phyloP scores from a whole-genome alignment of 2,113 vertebrate genomes.

The Brienomyrus longianalis region DNA sequence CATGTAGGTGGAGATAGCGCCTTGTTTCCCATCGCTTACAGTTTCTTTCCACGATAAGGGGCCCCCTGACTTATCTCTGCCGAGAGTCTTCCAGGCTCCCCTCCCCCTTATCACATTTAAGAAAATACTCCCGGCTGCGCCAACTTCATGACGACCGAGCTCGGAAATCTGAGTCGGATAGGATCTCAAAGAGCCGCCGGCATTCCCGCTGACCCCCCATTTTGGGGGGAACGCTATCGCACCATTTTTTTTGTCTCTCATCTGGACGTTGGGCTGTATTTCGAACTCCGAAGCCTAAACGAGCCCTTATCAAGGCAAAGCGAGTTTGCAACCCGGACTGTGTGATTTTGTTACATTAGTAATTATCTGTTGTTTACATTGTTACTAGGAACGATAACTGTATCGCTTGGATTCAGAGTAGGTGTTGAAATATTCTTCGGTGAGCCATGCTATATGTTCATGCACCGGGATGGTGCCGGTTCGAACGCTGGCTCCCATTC shows the following conservation, averaged over 20 bases:
- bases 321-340: conserved; percentile 42
- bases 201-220: conserved; percentile 14
- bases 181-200: conserved; percentile 28
- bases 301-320: background rate
- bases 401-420: conserved; percentile 71
- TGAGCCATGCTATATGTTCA: conserved; percentile 89
- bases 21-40: background rate
- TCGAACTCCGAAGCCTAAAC: background rate
- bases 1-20: background rate
- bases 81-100: conserved; percentile 41
- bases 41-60: conserved; percentile 38
- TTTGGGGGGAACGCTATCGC: conserved; percentile 33
- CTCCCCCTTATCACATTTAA: conserved; percentile 37
- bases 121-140: conserved; percentile 34
- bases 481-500: conserved; percentile 67
- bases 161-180: conserved; percentile 33
- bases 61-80: conserved; percentile 27
- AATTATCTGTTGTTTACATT: conserved; percentile 79
- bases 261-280: conserved; percentile 30
- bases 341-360: conserved; percentile 59
- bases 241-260: conserved; percentile 33
- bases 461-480: conserved; percentile 73
- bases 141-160: conserved; percentile 30
- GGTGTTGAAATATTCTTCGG: conserved; percentile 81
- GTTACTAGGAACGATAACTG: conserved; percentile 83